phyloP scores from a whole-genome alignment of 2,113 vertebrate genomes.

The Pelvicachromis taeniatus region DNA sequence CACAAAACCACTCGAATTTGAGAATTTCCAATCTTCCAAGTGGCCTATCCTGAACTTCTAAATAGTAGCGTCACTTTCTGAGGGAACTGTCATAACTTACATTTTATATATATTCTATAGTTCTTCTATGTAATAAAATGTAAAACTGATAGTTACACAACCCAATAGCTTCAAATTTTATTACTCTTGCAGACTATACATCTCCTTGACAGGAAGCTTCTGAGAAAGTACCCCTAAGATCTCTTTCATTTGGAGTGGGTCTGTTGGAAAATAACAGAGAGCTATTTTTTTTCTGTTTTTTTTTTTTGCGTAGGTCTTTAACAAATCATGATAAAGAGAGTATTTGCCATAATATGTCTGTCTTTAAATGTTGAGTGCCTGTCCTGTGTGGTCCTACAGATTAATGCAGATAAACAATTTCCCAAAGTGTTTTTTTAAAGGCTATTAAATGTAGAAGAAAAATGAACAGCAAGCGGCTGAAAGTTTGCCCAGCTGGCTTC shows the following conservation, averaged over 20 bases:
- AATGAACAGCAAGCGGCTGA: not conserved
- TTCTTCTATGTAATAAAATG: conserved; percentile 18
- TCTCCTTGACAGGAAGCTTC: conserved; percentile 27
- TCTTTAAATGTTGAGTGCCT: not conserved
- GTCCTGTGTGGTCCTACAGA: not conserved
- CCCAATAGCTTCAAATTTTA: conserved; percentile 35
- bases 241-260: not conserved
- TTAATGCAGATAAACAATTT: not conserved
- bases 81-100: not conserved
- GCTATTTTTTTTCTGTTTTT: not conserved
- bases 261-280: not conserved
- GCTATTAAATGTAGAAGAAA: not conserved
- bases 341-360: not conserved
- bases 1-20: not conserved
- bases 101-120: not conserved
- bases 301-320: not conserved
- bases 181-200: conserved; percentile 18
- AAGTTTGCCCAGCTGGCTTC: conserved; percentile 8
- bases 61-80: not conserved
- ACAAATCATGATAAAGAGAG: not conserved
- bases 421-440: conserved; percentile 21
- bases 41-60: not conserved
- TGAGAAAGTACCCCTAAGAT: conserved; percentile 1
- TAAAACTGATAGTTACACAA: conserved; percentile 36
- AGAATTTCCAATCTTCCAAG: not conserved